A percentile compares a stretch with the other conserved stretches of the same genome.
Evolutionary conservation across 37 sponge, comb jelly and placozoan species (phyloP).

Genomic region (Halisarca cf. caerulea): DNA sequence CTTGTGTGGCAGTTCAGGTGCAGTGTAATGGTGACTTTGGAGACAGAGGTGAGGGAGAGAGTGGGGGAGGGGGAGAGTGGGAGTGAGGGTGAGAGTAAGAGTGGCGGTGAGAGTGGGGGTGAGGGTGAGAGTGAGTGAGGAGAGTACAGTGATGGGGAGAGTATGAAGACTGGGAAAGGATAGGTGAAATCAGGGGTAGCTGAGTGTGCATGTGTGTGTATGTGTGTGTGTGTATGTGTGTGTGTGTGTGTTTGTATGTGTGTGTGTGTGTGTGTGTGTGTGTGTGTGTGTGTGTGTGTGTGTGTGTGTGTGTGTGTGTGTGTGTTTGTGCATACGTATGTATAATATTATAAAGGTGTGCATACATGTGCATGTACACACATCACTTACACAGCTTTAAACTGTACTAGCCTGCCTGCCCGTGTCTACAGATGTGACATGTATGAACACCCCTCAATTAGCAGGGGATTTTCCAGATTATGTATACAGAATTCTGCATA

Average conservation of each 20-base stretch:
- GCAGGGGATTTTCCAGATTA: too few relatives aligned
- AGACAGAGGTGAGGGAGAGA: not conserved
- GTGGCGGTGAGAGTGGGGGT: not conserved
- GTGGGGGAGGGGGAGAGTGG: not conserved
- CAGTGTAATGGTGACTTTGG: slow-evolving; percentile 12
- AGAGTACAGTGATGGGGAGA: too few relatives aligned
- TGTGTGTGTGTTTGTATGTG: slow-evolving; percentile 18
- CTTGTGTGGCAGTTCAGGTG: slow-evolving; percentile 21
- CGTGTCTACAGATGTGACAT: too few relatives aligned
- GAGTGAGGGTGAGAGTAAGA: too few relatives aligned
- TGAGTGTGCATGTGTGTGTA: not conserved
- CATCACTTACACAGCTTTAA: too few relatives aligned
- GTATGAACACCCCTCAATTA: too few relatives aligned
- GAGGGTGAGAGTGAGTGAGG: not conserved
- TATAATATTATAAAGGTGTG: not conserved
- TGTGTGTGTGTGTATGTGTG: not conserved
- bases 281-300: slow-evolving; percentile 3
- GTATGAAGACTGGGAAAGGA: too few relatives aligned
- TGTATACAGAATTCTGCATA: too few relatives aligned
- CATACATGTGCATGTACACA: too few relatives aligned
- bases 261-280: slow-evolving; percentile 15
- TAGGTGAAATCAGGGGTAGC: too few relatives aligned
- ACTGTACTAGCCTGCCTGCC: too few relatives aligned
- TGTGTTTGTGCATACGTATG: not conserved
- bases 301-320: slow-evolving; percentile 15